phyloP scores from a whole-genome alignment of 2,888 invertebrate genomes.

The Anorthoa munda region DNA sequence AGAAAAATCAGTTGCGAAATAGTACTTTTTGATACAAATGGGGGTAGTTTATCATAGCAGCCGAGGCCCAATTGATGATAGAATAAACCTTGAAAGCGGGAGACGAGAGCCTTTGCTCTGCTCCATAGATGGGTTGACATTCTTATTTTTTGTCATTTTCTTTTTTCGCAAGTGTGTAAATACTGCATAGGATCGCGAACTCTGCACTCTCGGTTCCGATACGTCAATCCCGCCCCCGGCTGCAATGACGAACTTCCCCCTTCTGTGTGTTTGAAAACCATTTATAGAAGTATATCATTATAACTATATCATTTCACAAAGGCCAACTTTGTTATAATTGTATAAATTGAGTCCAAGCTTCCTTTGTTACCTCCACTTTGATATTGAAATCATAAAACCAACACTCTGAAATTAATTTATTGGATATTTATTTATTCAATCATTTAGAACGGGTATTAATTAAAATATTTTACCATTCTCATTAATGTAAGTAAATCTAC shows the following conservation, averaged over 20 bases:
- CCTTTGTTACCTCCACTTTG: conserved; percentile 18
- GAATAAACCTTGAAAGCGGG: no score
- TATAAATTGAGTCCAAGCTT: conserved; percentile 10
- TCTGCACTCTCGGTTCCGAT: background rate
- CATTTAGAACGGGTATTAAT: conserved; percentile 66
- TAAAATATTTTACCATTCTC: conserved; percentile 65
- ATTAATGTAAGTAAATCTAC: conserved; percentile 50
- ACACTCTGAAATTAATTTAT: conserved; percentile 44
- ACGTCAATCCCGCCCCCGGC: background rate
- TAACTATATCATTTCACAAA: conserved; percentile 46
- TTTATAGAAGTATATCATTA: conserved; percentile 23
- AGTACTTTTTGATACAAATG: background rate
- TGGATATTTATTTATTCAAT: conserved; percentile 59
- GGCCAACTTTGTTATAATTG: conserved; percentile 27
- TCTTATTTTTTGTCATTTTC: no score
- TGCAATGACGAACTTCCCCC: background rate
- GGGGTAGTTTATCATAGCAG: background rate
- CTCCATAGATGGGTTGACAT: no score
- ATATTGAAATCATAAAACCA: conserved; percentile 22
- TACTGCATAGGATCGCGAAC: no score
- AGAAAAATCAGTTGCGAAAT: conserved; percentile 53
- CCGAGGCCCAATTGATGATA: background rate
- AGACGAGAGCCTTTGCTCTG: no score
- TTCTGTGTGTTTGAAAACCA: conserved; percentile 38
- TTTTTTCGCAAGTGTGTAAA: no score